Evolutionary conservation across 2,113 vertebrate species (phyloP).

Genomic region (Corvus moneduloides): DNA sequence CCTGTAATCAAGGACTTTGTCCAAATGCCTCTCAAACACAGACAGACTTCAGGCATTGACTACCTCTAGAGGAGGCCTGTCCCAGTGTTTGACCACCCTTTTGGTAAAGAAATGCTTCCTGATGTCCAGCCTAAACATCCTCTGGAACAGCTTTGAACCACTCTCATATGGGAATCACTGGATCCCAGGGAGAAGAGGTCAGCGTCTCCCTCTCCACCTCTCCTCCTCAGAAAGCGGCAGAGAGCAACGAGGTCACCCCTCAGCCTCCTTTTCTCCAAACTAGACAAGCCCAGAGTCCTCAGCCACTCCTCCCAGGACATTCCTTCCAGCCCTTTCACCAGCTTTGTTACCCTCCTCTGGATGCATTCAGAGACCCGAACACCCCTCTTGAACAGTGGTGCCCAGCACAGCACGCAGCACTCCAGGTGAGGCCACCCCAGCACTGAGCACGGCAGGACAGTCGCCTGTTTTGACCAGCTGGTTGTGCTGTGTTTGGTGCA

Average conservation of each 20-base stretch:
- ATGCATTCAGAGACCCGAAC: accelerated
- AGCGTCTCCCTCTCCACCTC: neutral
- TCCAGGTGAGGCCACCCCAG: neutral
- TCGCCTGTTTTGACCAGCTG: accelerated
- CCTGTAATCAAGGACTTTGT: neutral
- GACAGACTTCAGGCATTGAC: neutral
- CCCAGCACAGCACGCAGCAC: neutral
- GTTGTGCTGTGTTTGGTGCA: neutral
- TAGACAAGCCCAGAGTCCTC: neutral
- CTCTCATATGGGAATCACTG: neutral
- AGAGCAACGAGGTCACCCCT: neutral
- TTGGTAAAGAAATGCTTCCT: neutral
- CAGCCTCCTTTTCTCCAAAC: neutral
- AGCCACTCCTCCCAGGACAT: neutral
- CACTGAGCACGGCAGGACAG: accelerated
- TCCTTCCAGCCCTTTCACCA: neutral
- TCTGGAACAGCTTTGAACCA: neutral
- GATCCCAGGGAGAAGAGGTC: neutral
- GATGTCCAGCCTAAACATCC: neutral
- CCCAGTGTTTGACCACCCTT: neutral
- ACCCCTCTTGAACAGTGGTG: accelerated
- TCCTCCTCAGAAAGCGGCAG: neutral
- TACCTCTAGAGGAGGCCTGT: neutral
- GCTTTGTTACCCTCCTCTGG: neutral
- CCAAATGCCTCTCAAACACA: neutral